Evolutionary conservation across 2,797 vertebrate species (phyloP), one percentile per base, ranked within the genome.

Genomic region (Sarcoramphus papa): DNA sequence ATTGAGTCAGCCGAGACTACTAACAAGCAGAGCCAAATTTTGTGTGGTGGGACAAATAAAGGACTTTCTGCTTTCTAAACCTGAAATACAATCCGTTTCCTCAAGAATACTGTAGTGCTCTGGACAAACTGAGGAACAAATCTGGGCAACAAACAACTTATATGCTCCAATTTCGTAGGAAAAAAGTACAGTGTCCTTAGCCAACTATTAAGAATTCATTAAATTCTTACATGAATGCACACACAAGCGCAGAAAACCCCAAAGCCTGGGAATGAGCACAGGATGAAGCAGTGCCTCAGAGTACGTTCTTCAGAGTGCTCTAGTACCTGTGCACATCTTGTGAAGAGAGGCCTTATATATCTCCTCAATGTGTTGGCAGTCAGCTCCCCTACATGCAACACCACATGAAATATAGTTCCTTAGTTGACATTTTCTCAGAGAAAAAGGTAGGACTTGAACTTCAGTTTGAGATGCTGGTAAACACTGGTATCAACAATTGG

Each of bases 341-440:
- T 37, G 24, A 8, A 6, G 21, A 72, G 30, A 70, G 41, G 43
- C 33, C 24, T 64, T 6, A 4, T 2, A 0, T 2, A 18, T 14
- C 76, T 63, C 30, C 41, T n/a, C 45, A 5, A 0, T 4, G 30
- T 35, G 47, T 4, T 31, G n/a, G 40, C 65, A 22, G 19, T n/a
- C 40, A 57, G 18, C 47, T 51, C 48, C 16, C 19, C 41, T 22
- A 4, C 45, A 30, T 7, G 31, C 30, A 88, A 41, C 20, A 1
- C 41, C 24, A 28, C 53, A 8, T 8, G 23, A 67, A 90, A 91
- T 20, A 28, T 1, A 24, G 31, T 7, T 62, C 35, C 20, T 37
- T n/a, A 67, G 35, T 5, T 59, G 72, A 31, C 18, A 48, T 78
- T 53, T 91, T 59, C 70, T 89, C 85, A 92, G 28, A 85, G 56